These are phyloP conservation scores for Eupithecia vulgata DNA, from an alignment of 2,888 invertebrate species.

Conservation along the genomic window DNA sequence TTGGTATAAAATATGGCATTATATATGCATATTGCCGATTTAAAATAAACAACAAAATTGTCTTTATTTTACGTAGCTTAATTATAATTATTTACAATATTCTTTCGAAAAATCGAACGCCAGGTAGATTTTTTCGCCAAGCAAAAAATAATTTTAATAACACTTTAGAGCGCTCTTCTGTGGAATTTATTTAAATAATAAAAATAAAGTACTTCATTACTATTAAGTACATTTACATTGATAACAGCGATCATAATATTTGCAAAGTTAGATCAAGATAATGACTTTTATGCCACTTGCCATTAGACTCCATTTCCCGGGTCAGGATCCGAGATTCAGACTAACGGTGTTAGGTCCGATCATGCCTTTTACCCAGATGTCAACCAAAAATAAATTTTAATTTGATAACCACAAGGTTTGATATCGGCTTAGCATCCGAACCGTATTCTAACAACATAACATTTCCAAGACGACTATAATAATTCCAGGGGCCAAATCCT, in stretches of 20 bases:
- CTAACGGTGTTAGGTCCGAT: conserved; percentile 68
- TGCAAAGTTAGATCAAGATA: neutral
- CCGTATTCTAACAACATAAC: neutral
- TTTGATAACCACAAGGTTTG: neutral
- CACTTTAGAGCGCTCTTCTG: neutral
- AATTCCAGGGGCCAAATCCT: no score
- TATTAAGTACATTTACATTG: neutral
- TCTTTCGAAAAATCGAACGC: neutral
- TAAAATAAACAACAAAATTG: neutral
- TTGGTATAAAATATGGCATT: conserved; percentile 16
- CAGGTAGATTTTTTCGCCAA: neutral
- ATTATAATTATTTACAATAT: neutral
- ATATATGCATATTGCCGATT: neutral
- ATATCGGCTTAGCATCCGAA: neutral
- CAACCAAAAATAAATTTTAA: neutral
- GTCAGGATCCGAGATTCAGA: conserved; percentile 39
- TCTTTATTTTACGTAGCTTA: neutral
- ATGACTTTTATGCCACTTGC: neutral
- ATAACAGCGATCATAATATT: neutral
- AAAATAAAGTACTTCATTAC: neutral
- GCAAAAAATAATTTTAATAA: neutral
- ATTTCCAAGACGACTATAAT: neutral
- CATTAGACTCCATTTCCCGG: conserved; percentile 8
- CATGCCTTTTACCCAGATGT: conserved; percentile 42
- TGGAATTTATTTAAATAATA: neutral